Conservation (phyloP, 2,888 invertebrate species). For the Cryptus viduatorius region DNA sequence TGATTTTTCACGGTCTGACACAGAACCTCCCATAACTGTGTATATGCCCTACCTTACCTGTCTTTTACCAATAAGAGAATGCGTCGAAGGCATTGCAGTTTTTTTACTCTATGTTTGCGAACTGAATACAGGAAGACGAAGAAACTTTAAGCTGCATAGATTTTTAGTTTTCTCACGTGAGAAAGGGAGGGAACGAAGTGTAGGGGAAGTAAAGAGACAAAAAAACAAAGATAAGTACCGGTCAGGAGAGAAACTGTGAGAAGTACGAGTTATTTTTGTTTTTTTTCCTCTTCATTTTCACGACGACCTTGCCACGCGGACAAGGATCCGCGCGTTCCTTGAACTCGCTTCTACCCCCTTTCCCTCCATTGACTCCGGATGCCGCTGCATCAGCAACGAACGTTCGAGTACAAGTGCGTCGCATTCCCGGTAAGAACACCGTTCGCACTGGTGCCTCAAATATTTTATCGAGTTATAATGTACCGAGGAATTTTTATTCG, state of each 20-base stretch:
- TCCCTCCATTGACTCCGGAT: constrained; percentile 8
- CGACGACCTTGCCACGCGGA: constrained; percentile 81
- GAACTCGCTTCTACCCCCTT: constrained; percentile 73
- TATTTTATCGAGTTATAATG: neutral
- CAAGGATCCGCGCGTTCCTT: constrained; percentile 82
- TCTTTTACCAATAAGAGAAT: constrained; percentile 35
- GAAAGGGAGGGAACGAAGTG: constrained; percentile 46
- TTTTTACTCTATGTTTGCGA: constrained; percentile 56
- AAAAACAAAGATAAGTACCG: constrained; percentile 58
- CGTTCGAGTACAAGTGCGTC: neutral
- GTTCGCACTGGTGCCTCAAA: constrained; percentile 19
- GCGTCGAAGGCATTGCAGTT: too few species aligned
- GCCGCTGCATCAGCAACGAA: constrained; percentile 23
- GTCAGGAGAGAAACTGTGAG: constrained; percentile 56
- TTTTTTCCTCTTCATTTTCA: constrained; percentile 78
- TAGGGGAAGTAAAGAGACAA: constrained; percentile 36
- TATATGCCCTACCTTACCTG: too few species aligned
- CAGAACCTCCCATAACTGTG: neutral
- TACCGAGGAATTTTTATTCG: constrained; percentile 1
- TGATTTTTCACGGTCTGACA: neutral
- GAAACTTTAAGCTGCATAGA: neutral
- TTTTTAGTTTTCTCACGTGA: neutral
- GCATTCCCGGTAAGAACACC: constrained; percentile 22
- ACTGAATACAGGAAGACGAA: constrained; percentile 46
- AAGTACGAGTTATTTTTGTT: constrained; percentile 68